phyloP scores from a whole-genome alignment of 1,140 invertebrate genomes.

The Hetaerina americana region DNA sequence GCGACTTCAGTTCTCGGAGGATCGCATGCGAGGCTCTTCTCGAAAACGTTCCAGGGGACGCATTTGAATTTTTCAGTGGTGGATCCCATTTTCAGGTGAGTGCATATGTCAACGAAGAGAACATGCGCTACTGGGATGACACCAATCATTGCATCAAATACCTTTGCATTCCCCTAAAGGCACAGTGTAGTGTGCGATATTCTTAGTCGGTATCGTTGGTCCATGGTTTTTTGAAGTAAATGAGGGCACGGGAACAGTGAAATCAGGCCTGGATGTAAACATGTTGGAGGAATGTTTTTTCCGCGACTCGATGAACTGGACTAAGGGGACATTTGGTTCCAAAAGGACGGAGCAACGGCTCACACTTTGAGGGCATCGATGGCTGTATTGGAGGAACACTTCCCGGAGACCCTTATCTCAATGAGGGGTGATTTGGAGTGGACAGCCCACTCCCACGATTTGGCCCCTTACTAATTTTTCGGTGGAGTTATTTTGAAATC shows the following conservation, averaged over 20 bases:
- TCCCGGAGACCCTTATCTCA: slow-evolving; percentile 15
- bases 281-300: slow-evolving; percentile 17
- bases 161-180: too few relatives aligned
- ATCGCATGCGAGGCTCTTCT: too few relatives aligned
- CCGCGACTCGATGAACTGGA: slow-evolving; percentile 13
- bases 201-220: slow-evolving; percentile 16
- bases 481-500: slow-evolving; percentile 5
- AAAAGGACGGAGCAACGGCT: too few relatives aligned
- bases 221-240: slow-evolving; percentile 19
- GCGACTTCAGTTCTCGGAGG: too few relatives aligned
- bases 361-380: too few relatives aligned
- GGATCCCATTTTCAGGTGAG: slow-evolving; percentile 25
- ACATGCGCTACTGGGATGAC: slow-evolving; percentile 22
- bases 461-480: not conserved
- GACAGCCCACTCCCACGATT: slow-evolving; percentile 5
- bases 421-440: slow-evolving; percentile 15
- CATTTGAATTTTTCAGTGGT: too few relatives aligned
- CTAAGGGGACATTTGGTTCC: slow-evolving; percentile 8
- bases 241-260: slow-evolving; percentile 15
- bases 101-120: slow-evolving; percentile 27
- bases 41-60: too few relatives aligned
- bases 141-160: too few relatives aligned
- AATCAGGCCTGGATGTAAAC: slow-evolving; percentile 15
- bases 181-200: slow-evolving; percentile 20
- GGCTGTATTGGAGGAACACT: slow-evolving; percentile 11